A percentile compares a stretch with the other conserved stretches of the same genome.
phyloP scores from a whole-genome alignment of 2,888 invertebrate genomes.

The Hermodice carunculata region DNA sequence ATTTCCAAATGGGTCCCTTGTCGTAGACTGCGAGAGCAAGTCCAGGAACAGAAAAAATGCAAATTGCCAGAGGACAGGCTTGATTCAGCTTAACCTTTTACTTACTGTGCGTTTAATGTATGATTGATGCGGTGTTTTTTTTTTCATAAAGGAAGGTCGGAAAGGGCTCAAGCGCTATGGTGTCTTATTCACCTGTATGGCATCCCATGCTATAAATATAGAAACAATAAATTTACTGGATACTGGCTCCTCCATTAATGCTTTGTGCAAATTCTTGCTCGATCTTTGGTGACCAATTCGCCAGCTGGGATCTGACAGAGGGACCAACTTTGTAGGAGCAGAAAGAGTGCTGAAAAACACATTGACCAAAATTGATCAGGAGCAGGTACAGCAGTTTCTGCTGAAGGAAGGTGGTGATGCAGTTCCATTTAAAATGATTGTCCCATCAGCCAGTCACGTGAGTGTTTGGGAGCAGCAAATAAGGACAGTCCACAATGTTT shows the following conservation, averaged over 20 bases:
- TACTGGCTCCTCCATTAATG: slow-evolving; percentile 43
- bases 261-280: slow-evolving; percentile 35
- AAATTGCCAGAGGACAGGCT: slow-evolving; percentile 58
- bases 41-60: slow-evolving; percentile 55
- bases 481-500: neutral
- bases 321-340: slow-evolving; percentile 38
- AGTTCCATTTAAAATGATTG: neutral
- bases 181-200: slow-evolving; percentile 56
- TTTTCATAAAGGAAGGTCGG: slow-evolving; percentile 45
- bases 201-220: slow-evolving; percentile 54
- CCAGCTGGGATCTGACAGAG: slow-evolving; percentile 32
- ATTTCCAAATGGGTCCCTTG: slow-evolving; percentile 54
- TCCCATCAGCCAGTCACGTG: slow-evolving; percentile 22
- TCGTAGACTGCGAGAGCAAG: slow-evolving; percentile 37
- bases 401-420: slow-evolving; percentile 3
- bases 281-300: slow-evolving; percentile 33
- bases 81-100: slow-evolving; percentile 42
- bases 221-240: slow-evolving; percentile 40
- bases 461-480: neutral
- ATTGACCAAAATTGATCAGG: slow-evolving; percentile 20
- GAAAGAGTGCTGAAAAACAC: slow-evolving; percentile 23
- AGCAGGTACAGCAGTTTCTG: slow-evolving; percentile 15
- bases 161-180: slow-evolving; percentile 53
- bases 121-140: slow-evolving; percentile 61
- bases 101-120: slow-evolving; percentile 57